Evolutionary conservation across 2,888 invertebrate genomes (phyloP), one percentile per base, ranked within the genome.

Genomic region (Protonemura montana): DNA sequence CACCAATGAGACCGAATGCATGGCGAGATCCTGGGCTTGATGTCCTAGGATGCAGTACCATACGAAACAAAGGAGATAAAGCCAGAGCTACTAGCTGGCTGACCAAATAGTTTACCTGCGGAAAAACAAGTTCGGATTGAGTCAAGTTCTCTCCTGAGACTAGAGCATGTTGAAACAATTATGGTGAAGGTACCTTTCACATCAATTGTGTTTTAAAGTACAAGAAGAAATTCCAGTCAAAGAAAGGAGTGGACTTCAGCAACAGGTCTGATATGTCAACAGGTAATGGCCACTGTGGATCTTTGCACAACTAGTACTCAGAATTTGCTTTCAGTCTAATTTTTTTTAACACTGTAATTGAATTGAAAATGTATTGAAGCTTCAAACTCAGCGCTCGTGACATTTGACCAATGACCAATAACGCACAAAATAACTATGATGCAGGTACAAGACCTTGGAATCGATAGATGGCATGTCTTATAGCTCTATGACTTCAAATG

Each of bases 21-120:
- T 97, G 97, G 89, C 97, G 94, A 87, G 95, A 93, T 89, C 94
- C 94, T 89, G 96, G 93, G 86, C 93, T 92, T 26, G 94, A 93
- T 89, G 94, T 94, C 89, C 94, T 94, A 89, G 95, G 95, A 92
- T 94, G 95, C 89, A 97, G 93, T 90, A 94, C 93, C 89, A 94
- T 95, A 91, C 97, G 95, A 91, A 96, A 95, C 89, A 96, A 92
- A 90, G 95, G 95, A 88, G 97, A 97, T 90, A 97, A 93, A 90
- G 94, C 94, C 91, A 97, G 93, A 89, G 97, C 97, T 89, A 94
- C 93, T 90, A 96, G 92, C 94, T 97, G 97, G 91, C 96, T 95
- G 89, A 96, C 92, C 90, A 97, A 93, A 92, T 97, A 97, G 93
- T 97, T 97, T 89, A 97, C 94, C 97, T 98, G 93, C 87, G 93